Percentiles rank a stretch among this genome's conserved stretches.
These are phyloP conservation scores for Hepsetus odoe DNA, from an alignment of 2,113 vertebrate genomes.

Conservation along the genomic window DNA sequence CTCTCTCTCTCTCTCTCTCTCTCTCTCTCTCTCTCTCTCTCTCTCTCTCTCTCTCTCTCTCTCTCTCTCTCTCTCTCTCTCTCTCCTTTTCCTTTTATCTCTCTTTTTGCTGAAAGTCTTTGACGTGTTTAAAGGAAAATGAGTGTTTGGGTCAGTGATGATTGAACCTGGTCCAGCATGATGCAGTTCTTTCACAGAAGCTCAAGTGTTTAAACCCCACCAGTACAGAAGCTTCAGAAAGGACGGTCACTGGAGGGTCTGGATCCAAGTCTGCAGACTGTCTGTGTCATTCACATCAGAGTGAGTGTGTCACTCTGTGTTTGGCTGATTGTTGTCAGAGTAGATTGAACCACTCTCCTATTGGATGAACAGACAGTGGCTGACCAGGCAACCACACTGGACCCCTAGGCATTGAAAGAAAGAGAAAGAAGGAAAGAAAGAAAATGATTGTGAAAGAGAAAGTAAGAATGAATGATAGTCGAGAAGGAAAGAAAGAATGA, in stretches of 20 bases:
- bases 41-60: background rate
- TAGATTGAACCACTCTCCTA: slow-evolving; percentile 16
- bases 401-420: background rate
- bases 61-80: background rate
- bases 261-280: background rate
- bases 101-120: background rate
- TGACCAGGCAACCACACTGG: background rate
- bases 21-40: too few species aligned
- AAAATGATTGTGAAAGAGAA: too few species aligned
- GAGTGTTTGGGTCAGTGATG: slow-evolving; percentile 6
- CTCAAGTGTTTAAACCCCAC: background rate
- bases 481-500: too few species aligned
- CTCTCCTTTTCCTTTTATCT: background rate
- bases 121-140: background rate
- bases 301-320: slow-evolving; percentile 18
- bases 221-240: background rate
- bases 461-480: too few species aligned
- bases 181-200: background rate
- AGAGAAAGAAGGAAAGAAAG: too few species aligned
- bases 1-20: too few species aligned
- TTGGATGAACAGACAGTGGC: slow-evolving; percentile 7
- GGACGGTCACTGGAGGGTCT: background rate
- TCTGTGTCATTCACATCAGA: slow-evolving; percentile 17
- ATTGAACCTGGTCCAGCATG: background rate
- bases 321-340: slow-evolving; percentile 14